These are phyloP conservation scores for Ephialtes manifestator DNA, from an alignment of 2,888 invertebrate genomes.

Conservation along the genomic window DNA sequence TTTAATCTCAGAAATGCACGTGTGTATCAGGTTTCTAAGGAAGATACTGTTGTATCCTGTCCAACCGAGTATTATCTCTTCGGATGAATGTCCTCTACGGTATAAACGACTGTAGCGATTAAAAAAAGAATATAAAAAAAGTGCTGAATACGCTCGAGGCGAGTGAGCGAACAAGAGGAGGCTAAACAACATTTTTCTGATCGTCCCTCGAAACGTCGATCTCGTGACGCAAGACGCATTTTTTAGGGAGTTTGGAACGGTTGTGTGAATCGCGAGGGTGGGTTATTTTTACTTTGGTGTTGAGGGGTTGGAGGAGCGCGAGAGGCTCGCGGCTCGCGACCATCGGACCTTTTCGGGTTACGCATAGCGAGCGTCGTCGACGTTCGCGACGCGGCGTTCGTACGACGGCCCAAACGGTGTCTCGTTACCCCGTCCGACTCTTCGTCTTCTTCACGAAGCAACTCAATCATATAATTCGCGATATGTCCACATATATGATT, in stretches of 20 bases:
- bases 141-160: not conserved
- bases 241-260: slow-evolving; percentile 55
- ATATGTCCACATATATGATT: not conserved
- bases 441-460: slow-evolving; percentile 46
- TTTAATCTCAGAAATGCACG: slow-evolving; percentile 43
- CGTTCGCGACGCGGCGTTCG: slow-evolving; percentile 65
- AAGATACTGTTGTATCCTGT: slow-evolving; percentile 32
- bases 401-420: slow-evolving; percentile 72
- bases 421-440: slow-evolving; percentile 75
- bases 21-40: slow-evolving; percentile 49
- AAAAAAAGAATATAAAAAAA: not conserved
- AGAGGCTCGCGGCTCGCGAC: slow-evolving; percentile 64
- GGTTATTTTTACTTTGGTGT: slow-evolving; percentile 83
- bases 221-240: slow-evolving; percentile 63
- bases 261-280: slow-evolving; percentile 74
- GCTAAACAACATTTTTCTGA: slow-evolving; percentile 42
- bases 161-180: not conserved
- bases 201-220: slow-evolving; percentile 45
- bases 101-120: not conserved
- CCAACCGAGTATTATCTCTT: slow-evolving; percentile 23
- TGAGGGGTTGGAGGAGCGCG: slow-evolving; percentile 72
- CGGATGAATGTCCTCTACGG: slow-evolving; percentile 34
- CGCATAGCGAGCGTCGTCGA: slow-evolving; percentile 76
- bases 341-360: slow-evolving; percentile 85
- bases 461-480: not conserved